Conservation (phyloP, 2,797 vertebrate genomes). For the Pseudochromis fuscus region DNA sequence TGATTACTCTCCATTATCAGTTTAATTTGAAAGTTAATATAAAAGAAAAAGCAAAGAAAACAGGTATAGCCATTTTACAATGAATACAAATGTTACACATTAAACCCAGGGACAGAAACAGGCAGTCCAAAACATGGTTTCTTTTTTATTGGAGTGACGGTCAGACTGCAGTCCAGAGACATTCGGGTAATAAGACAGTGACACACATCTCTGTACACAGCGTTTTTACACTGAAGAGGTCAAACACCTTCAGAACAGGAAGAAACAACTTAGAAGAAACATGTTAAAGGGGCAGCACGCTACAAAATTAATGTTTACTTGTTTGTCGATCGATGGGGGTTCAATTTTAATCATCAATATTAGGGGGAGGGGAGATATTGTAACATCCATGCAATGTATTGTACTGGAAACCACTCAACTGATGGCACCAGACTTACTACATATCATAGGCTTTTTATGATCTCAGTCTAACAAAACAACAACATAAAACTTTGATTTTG, state of each 20-base stretch:
- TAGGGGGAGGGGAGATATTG: constrained; percentile 13
- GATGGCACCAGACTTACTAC: constrained; percentile 55
- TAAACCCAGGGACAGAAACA: constrained; percentile 38
- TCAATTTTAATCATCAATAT: constrained; percentile 36
- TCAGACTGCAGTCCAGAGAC: constrained; percentile 84
- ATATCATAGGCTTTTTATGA: constrained; percentile 53
- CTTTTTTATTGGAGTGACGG: constrained; percentile 81
- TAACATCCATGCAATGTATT: constrained; percentile 72
- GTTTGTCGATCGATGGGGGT: constrained; percentile 36
- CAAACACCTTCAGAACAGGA: constrained; percentile 72
- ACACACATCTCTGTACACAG: constrained; percentile 82
- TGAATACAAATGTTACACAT: not conserved
- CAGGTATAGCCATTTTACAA: not conserved
- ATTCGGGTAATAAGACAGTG: constrained; percentile 83
- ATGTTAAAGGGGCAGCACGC: constrained; percentile 63
- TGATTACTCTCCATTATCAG: not conserved
- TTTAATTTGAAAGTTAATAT: not conserved
- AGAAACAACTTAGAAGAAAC: constrained; percentile 62
- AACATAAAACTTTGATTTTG: constrained; percentile 50
- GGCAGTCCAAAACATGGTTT: constrained; percentile 73
- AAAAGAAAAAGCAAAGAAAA: not conserved
- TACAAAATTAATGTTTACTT: constrained; percentile 61
- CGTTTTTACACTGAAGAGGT: constrained; percentile 80
- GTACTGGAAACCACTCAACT: constrained; percentile 53
- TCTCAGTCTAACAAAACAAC: constrained; percentile 56